These are phyloP conservation scores for Virgularia gustaviana DNA, from an alignment of 92 coral and sea anemone species.

Conservation along the genomic window DNA sequence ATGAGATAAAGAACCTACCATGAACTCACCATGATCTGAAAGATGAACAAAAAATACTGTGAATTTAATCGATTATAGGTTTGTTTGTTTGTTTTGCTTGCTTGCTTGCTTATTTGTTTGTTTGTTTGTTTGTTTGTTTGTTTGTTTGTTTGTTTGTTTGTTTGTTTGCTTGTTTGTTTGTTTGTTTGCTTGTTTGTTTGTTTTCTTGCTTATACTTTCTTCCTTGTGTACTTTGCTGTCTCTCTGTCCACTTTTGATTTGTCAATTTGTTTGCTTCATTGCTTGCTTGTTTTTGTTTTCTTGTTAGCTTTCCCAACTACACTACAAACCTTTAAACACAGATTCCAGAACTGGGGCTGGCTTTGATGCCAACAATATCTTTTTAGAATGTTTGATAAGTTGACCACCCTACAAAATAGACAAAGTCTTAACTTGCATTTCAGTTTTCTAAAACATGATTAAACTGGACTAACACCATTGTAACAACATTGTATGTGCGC, in stretches of 20 bases:
- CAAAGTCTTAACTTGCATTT: neutral
- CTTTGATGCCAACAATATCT: conserved; percentile 85
- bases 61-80: no score
- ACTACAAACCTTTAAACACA: conserved; percentile 88
- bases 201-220: no score
- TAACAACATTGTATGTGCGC: neutral
- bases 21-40: conserved; percentile 90
- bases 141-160: no score
- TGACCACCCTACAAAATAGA: conserved; percentile 64
- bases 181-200: no score
- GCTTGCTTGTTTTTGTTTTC: neutral
- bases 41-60: conserved; percentile 14
- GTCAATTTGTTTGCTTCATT: no score
- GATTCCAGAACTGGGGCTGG: conserved; percentile 94
- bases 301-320: no score
- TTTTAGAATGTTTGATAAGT: conserved; percentile 89
- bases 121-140: no score
- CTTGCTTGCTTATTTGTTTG: neutral
- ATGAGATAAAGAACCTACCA: conserved; percentile 90
- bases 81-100: no score
- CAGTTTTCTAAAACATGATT: neutral
- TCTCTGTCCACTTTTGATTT: no score
- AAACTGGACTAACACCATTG: neutral
- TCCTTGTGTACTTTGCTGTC: neutral
- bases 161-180: no score